Base-by-base conservation (phyloP, 2,888 invertebrate species). In the Unio pictorum region DNA sequence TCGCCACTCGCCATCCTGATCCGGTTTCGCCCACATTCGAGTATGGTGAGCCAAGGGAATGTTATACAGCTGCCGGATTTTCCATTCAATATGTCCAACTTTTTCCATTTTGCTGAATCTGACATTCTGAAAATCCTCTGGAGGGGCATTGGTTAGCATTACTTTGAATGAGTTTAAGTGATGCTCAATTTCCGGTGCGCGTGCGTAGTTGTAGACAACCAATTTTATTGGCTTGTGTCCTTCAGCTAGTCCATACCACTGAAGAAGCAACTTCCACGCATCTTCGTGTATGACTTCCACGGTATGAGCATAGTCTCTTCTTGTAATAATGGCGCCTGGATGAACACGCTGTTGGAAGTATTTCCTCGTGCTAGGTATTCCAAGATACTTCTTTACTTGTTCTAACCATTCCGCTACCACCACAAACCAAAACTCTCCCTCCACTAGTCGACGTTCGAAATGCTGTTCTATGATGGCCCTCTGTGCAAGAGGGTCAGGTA, bases 351-450 rank as follows among this genome's bases (percentile, higher is more conserved):
- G 83, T 57, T 84, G 82, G 68, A 86, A 87, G 74, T 81, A 84
- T 73, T 87, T 86, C 66, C 87, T 73, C 1, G 82, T 77, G 20
- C 77, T 79, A 59, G 81, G 79, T 65, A 87, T 80, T 8, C 86
- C 85, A 4, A 86, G 76, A 69, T 84, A 86, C 67, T 82, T 80
- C 72, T 87, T 87, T 58, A 86, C 69, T 66, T 86, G 86, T 68
- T 86, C 86, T 61, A 87, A 60, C 87, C 87, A 87, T 74, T 87
- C 87, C 4, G 85, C 84, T 23, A 86, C 84, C 6, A 87, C 78
- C 1, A 85, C 85, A 68, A 85, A 87, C 87, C 87, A 87, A 73
- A 86, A 85, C 58, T 87, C 87, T 15, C 86, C 86, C 73, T 86
- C 86, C 20, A 84, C 82, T 58, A 83, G 74, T 28, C 81, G 74